Evolutionary conservation across 37 sponge, comb jelly and placozoan species (phyloP), one percentile per base, ranked within the genome.

Genomic region (Crambe crambe): DNA sequence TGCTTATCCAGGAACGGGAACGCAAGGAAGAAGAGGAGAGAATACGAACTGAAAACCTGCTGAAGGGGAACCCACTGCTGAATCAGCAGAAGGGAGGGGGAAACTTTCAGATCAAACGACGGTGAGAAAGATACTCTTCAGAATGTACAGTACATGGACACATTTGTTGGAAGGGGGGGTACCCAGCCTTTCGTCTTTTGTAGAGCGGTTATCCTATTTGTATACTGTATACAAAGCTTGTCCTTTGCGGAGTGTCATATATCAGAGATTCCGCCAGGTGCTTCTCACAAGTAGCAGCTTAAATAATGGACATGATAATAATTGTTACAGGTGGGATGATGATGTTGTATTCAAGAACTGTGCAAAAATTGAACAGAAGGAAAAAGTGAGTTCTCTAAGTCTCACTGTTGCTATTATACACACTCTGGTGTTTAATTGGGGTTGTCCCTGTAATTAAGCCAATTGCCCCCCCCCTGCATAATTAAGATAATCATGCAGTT

Each of bases 281-380:
- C n/a, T n/a, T n/a, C n/a, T n/a, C n/a, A n/a, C n/a, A n/a, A n/a
- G n/a, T n/a, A n/a, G n/a, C n/a, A n/a, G n/a, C n/a, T n/a, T n/a
- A n/a, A n/a, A n/a, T n/a, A n/a, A n/a, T n/a, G n/a, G n/a, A n/a
- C n/a, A n/a, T n/a, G n/a, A n/a, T n/a, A n/a, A n/a, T n/a, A n/a
- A n/a, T n/a, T n/a, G n/a, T 61, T 68, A 40, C 29, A 97, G 98
- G 38, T 98, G 98, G 98, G 98, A 98, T 79, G 98, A 98, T 72
- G 98, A 98, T 85, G 98, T 98, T 12, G 92, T 98, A 22, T 98
- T 98, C 80, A 98, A 98, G 80, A 98, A 98, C 76, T 98, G 98
- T 91, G 98, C 98, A 21, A 95, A 86, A 43, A 89, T 75, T 31
- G 91, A 87, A 25, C 89, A 84, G 25, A 76, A 79, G 37, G 86